These are phyloP conservation scores for Clarias platycephalus DNA, from an alignment of 2,797 vertebrate species.

Conservation along the genomic window DNA sequence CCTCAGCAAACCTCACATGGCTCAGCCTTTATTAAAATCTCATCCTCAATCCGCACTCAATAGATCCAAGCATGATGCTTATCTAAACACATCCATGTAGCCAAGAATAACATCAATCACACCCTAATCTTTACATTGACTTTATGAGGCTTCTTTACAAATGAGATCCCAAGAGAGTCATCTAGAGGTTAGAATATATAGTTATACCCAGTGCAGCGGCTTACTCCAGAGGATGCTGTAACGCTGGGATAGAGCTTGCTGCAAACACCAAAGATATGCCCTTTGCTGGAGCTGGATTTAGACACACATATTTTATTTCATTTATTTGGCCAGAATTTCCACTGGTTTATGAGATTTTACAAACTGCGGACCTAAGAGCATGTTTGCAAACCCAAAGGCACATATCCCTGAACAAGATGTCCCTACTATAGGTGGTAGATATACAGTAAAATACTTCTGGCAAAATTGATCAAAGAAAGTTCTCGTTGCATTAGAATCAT, in stretches of 20 bases:
- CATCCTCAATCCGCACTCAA: neutral
- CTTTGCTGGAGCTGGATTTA: neutral
- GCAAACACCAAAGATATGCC: neutral
- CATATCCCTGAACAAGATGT: neutral
- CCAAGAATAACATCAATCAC: neutral
- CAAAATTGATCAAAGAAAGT: neutral
- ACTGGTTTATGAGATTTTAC: neutral
- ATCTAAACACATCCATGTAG: neutral
- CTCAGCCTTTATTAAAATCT: neutral
- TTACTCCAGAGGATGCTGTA: constrained; percentile 31
- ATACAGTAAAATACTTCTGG: neutral
- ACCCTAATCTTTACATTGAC: constrained; percentile 13
- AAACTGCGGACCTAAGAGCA: neutral
- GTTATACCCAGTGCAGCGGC: constrained; percentile 20
- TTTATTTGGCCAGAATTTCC: neutral
- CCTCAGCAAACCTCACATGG: neutral
- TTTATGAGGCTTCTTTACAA: constrained; percentile 22
- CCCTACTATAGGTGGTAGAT: neutral
- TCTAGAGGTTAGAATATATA: neutral
- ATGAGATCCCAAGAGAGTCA: constrained; percentile 34
- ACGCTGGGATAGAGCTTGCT: constrained; percentile 5
- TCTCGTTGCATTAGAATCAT: neutral
- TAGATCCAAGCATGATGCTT: neutral
- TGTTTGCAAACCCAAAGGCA: neutral
- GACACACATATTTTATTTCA: neutral